A percentile compares a stretch with the other conserved stretches of the same genome.
These are phyloP conservation scores for Rhaphigaster nebulosa DNA, from an alignment of 2,888 invertebrate genomes.

Conservation along the genomic window DNA sequence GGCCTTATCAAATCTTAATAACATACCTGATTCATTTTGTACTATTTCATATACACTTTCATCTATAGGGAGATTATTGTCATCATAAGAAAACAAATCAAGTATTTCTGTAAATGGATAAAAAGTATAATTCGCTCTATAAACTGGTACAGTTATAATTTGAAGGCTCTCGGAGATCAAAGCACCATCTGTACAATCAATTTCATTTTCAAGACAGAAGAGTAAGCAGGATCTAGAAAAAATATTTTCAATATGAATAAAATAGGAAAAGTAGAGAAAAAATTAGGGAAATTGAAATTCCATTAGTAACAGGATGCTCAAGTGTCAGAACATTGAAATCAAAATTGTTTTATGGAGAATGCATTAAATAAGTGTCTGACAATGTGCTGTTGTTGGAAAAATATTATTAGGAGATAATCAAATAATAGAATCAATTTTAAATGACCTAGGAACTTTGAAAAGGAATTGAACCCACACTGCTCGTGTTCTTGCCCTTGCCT, in stretches of 20 bases:
- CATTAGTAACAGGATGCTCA: background rate
- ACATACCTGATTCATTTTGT: conserved; percentile 53
- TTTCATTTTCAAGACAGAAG: conserved; percentile 46
- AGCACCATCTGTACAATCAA: conserved; percentile 55
- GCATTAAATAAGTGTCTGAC: background rate
- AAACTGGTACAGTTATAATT: conserved; percentile 51
- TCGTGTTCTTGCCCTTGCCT: no score
- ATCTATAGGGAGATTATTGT: conserved; percentile 44
- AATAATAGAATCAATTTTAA: no score
- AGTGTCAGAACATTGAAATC: no score
- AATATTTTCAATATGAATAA: conserved; percentile 1
- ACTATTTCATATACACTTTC: conserved; percentile 52
- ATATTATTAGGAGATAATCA: no score
- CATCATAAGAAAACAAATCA: conserved; percentile 51
- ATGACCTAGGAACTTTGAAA: no score
- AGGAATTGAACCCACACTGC: no score
- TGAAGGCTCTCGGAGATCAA: conserved; percentile 52
- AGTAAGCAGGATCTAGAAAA: conserved; percentile 56
- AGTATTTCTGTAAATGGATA: conserved; percentile 46
- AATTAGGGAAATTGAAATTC: background rate
- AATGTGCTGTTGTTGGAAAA: no score
- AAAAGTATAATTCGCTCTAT: conserved; percentile 48
- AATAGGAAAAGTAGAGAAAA: background rate
- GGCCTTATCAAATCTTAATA: background rate
- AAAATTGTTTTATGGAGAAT: background rate